A percentile compares a stretch with the other conserved stretches of the same genome.
These are phyloP conservation scores for Okamejei kenojei DNA, from an alignment of 2,797 vertebrate genomes.

Conservation along the genomic window DNA sequence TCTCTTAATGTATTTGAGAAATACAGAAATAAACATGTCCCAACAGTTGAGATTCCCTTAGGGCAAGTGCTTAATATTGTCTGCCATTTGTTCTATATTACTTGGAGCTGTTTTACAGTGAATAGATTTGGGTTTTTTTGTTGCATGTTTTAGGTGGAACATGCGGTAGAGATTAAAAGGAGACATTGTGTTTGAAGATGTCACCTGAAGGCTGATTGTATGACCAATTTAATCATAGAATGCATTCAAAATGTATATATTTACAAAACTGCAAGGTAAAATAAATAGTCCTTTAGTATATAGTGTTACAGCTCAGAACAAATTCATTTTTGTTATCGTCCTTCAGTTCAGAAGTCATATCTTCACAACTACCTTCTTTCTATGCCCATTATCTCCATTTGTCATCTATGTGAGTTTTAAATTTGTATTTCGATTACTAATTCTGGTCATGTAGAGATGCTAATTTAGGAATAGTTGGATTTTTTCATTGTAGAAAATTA, in stretches of 20 bases:
- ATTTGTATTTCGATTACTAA: not conserved
- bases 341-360: not conserved
- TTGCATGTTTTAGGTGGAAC: not conserved
- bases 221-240: not conserved
- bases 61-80: slow-evolving; percentile 26
- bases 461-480: no score
- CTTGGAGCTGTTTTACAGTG: not conserved
- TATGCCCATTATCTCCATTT: not conserved
- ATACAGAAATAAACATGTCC: not conserved
- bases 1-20: not conserved
- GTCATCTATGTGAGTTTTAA: not conserved
- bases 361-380: not conserved
- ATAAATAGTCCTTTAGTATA: not conserved
- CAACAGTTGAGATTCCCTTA: not conserved
- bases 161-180: not conserved
- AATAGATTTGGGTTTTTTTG: slow-evolving; percentile 11
- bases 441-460: not conserved
- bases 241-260: not conserved
- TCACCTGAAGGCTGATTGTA: not conserved
- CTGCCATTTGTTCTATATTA: not conserved
- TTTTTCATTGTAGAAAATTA: not conserved
- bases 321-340: not conserved
- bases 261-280: not conserved
- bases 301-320: not conserved
- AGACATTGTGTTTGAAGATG: not conserved